Evolutionary conservation across 2,797 vertebrate genomes (phyloP).

Genomic region (Anniella stebbinsi): DNA sequence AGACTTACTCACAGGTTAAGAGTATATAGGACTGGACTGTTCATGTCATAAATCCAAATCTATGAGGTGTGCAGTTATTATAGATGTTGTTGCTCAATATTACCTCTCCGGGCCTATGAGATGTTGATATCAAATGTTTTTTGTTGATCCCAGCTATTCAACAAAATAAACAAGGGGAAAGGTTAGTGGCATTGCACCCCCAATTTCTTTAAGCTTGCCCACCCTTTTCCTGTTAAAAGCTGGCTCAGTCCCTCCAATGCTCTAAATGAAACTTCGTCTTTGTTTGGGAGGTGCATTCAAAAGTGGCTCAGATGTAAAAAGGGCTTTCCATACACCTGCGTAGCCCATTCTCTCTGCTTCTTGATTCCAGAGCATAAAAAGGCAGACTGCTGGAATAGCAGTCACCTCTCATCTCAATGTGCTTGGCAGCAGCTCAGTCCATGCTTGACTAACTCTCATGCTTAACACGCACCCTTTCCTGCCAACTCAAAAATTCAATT

Average conservation of each 20-base stretch:
- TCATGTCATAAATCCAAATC: conserved; percentile 14
- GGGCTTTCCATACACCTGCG: conserved; percentile 50
- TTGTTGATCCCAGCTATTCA: background rate
- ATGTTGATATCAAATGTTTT: background rate
- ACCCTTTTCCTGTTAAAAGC: fast-evolving
- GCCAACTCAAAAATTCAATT: conserved; percentile 56
- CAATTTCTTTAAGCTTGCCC: background rate
- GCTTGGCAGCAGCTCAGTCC: conserved; percentile 47
- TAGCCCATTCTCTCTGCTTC: conserved; percentile 34
- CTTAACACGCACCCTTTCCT: background rate
- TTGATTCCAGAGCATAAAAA: conserved; percentile 45
- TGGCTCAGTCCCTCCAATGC: fast-evolving
- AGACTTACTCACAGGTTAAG: background rate
- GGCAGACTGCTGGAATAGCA: background rate
- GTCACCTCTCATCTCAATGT: conserved; percentile 33
- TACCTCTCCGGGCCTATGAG: background rate
- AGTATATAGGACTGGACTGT: background rate
- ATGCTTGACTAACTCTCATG: conserved; percentile 42
- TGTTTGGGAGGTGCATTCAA: background rate
- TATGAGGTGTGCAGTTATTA: background rate
- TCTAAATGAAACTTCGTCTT: conserved; percentile 21
- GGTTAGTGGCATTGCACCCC: background rate
- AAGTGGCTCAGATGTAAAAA: conserved; percentile 13
- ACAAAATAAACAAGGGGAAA: background rate
- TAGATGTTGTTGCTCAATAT: background rate